A percentile compares a stretch with the other conserved stretches of the same genome.
Evolutionary conservation across 2,888 invertebrate genomes (phyloP).

Genomic region (Agrotis puta): DNA sequence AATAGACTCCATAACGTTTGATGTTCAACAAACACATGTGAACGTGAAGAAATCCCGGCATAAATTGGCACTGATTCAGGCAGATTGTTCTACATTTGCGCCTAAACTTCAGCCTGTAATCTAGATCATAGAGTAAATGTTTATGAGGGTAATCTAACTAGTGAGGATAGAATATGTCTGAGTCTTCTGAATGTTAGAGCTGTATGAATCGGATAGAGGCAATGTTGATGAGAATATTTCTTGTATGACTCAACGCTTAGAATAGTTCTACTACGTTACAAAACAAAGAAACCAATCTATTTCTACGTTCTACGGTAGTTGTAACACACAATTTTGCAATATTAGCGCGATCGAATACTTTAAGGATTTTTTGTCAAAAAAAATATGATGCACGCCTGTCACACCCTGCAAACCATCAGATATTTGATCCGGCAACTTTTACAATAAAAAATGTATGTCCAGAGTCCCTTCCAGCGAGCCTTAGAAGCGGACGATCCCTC

Average conservation of each 20-base stretch:
- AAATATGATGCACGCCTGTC: too few species aligned
- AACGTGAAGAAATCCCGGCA: neutral
- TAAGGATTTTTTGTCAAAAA: too few species aligned
- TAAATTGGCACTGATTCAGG: conserved; percentile 45
- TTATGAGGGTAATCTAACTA: conserved; percentile 22
- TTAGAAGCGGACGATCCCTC: too few species aligned
- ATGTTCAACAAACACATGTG: conserved; percentile 22
- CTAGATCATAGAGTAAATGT: conserved; percentile 6
- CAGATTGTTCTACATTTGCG: conserved; percentile 35
- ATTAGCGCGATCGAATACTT: too few species aligned
- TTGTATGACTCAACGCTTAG: neutral
- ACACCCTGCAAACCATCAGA: too few species aligned
- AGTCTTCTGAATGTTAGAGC: neutral
- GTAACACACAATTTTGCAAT: too few species aligned
- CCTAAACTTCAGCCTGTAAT: conserved; percentile 21
- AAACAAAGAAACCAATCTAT: too few species aligned
- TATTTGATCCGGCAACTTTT: too few species aligned
- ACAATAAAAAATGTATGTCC: too few species aligned
- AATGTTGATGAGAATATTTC: neutral
- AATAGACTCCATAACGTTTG: conserved; percentile 23
- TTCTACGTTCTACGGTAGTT: neutral
- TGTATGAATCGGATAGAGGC: neutral
- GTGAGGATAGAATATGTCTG: conserved; percentile 24
- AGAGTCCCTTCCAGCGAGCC: too few species aligned
- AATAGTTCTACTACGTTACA: too few species aligned